Conservation (phyloP, 2,113 vertebrate species). For the Numenius arquata region DNA sequence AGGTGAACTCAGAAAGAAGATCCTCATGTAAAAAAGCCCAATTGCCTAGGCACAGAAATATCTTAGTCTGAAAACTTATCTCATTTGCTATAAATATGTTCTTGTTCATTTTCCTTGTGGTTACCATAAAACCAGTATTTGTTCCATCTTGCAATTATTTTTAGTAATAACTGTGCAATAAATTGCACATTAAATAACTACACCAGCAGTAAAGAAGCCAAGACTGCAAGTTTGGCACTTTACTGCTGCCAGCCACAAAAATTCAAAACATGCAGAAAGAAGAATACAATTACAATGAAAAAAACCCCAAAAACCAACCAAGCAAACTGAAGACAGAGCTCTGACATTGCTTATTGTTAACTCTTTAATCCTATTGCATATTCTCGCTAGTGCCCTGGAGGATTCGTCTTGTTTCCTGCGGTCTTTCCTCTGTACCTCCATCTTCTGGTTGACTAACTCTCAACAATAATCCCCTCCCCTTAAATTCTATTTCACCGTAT, state of each 20-base stretch:
- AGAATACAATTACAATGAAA: neutral
- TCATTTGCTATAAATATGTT: neutral
- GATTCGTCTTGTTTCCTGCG: neutral
- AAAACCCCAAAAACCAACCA: neutral
- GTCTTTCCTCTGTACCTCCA: neutral
- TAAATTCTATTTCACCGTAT: neutral
- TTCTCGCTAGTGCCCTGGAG: neutral
- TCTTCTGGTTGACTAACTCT: neutral
- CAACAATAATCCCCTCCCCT: neutral
- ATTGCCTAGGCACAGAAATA: neutral
- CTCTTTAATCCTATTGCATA: neutral
- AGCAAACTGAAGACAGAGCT: neutral
- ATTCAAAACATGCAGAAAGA: neutral
- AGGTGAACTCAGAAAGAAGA: neutral
- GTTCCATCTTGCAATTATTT: neutral
- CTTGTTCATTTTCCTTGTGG: neutral
- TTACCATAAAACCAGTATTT: neutral
- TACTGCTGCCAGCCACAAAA: neutral
- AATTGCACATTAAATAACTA: neutral
- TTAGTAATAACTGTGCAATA: neutral
- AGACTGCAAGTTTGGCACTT: neutral
- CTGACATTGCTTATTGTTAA: neutral
- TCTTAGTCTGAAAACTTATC: neutral
- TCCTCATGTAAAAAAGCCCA: neutral
- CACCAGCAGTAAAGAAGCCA: neutral